Percentiles rank a stretch among this genome's conserved stretches.
phyloP scores from a whole-genome alignment of 2,888 invertebrate genomes.

The Coronaproctus castanopsis region DNA sequence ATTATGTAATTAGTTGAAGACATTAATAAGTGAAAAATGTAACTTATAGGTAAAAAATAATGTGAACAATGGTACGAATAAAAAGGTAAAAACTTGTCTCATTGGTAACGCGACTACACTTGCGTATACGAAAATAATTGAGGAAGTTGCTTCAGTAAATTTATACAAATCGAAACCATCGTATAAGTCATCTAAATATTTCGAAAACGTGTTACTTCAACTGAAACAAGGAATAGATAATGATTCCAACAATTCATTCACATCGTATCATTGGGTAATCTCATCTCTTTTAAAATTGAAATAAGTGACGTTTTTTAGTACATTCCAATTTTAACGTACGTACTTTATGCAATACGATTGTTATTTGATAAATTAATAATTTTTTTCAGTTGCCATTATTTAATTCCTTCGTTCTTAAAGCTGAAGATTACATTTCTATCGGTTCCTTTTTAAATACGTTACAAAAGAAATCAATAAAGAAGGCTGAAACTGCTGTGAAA shows the following conservation, averaged over 20 bases:
- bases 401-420: neutral
- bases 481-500: slow-evolving; percentile 56
- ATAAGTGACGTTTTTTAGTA: too few relatives aligned
- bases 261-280: neutral
- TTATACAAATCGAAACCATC: neutral
- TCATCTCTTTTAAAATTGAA: too few relatives aligned
- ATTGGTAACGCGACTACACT: neutral
- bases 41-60: too few relatives aligned
- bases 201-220: neutral
- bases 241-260: neutral
- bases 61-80: too few relatives aligned
- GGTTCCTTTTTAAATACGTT: slow-evolving; percentile 46
- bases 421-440: slow-evolving; percentile 21
- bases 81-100: too few relatives aligned
- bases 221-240: neutral
- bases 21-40: too few relatives aligned
- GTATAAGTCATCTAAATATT: neutral
- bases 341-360: too few relatives aligned
- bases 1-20: too few relatives aligned
- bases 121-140: neutral
- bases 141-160: neutral
- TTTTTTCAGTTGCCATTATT: neutral
- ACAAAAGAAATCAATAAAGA: slow-evolving; percentile 41
- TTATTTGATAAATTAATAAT: too few relatives aligned
- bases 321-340: too few relatives aligned